phyloP scores from a whole-genome alignment of 2,888 invertebrate genomes.

The Trissolcus brochymenae region DNA sequence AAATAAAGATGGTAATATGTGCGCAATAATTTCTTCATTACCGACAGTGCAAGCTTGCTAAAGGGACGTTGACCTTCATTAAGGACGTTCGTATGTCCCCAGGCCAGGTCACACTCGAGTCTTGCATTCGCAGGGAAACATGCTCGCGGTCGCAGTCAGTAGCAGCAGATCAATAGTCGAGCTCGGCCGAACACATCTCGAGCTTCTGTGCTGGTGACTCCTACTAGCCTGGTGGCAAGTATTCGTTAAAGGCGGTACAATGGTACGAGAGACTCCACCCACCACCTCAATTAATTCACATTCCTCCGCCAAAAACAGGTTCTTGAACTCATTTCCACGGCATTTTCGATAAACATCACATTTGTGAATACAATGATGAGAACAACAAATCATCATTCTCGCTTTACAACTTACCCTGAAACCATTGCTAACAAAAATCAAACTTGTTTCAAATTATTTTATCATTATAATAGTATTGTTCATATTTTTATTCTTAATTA shows the following conservation, averaged over 20 bases:
- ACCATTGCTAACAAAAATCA: too few species aligned
- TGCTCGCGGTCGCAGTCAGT: slow-evolving; percentile 57
- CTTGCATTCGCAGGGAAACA: slow-evolving; percentile 71
- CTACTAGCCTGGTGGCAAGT: slow-evolving; percentile 69
- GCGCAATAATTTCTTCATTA: background rate
- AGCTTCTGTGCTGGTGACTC: slow-evolving; percentile 22
- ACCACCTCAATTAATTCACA: slow-evolving; percentile 60
- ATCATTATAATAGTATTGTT: too few species aligned
- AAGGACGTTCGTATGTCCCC: slow-evolving; percentile 72
- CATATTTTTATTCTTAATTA: too few species aligned
- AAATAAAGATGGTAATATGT: too few species aligned
- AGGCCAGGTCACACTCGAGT: slow-evolving; percentile 73
- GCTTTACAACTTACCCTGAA: too few species aligned
- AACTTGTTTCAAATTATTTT: too few species aligned
- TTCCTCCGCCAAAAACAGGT: slow-evolving; percentile 29
- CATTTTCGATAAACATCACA: too few species aligned
- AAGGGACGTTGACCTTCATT: slow-evolving; percentile 70
- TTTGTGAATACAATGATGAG: too few species aligned
- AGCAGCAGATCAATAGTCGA: slow-evolving; percentile 52
- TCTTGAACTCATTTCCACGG: background rate
- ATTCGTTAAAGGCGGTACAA: slow-evolving; percentile 74
- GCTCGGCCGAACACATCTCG: background rate
- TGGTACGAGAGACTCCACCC: slow-evolving; percentile 71
- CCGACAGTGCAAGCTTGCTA: slow-evolving; percentile 28
- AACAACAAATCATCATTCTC: too few species aligned